Percentiles rank a stretch among this genome's conserved stretches.
phyloP scores from a whole-genome alignment of 1,140 invertebrate species.

The Scaptodrosophila lebanonensis region DNA sequence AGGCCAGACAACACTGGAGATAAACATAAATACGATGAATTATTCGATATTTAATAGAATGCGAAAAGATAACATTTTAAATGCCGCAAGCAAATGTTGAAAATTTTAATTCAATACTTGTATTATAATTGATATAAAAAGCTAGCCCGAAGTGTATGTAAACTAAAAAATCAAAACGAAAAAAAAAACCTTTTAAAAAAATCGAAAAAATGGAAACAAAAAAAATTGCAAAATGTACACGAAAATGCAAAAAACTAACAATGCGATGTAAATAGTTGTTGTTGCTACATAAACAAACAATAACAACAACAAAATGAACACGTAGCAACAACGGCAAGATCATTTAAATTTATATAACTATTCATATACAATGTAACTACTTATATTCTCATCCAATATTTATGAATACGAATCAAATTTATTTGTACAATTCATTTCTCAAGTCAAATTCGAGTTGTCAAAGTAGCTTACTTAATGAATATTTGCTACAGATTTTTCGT shows the following conservation, averaged over 20 bases:
- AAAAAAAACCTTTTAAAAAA: constrained; percentile 9
- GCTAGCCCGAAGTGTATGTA: constrained; percentile 26
- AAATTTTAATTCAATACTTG: constrained; percentile 63
- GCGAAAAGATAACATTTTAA: constrained; percentile 59
- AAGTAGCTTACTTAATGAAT: neutral
- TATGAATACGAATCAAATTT: constrained; percentile 11
- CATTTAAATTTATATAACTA: constrained; percentile 28
- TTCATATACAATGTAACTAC: constrained; percentile 5
- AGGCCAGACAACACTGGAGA: constrained; percentile 15
- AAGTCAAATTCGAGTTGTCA: constrained; percentile 5
- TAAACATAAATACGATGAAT: constrained; percentile 9
- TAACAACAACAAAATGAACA: constrained; percentile 25
- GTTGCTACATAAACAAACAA: constrained; percentile 42
- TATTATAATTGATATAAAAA: constrained; percentile 48
- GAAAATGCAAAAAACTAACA: constrained; percentile 59
- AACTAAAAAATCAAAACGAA: constrained; percentile 6
- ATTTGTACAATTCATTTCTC: neutral
- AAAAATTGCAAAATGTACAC: constrained; percentile 51
- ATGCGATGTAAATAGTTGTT: constrained; percentile 67
- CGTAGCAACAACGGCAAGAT: constrained; percentile 37
- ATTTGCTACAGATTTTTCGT: neutral
- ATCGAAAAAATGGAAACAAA: constrained; percentile 11
- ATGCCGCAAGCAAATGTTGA: constrained; percentile 51
- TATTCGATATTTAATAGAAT: constrained; percentile 49
- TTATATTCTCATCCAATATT: constrained; percentile 20